A percentile compares a stretch with the other conserved stretches of the same genome.
These are phyloP conservation scores for Syndactyla subalaris DNA, from an alignment of 2,797 vertebrate genomes.

Conservation along the genomic window DNA sequence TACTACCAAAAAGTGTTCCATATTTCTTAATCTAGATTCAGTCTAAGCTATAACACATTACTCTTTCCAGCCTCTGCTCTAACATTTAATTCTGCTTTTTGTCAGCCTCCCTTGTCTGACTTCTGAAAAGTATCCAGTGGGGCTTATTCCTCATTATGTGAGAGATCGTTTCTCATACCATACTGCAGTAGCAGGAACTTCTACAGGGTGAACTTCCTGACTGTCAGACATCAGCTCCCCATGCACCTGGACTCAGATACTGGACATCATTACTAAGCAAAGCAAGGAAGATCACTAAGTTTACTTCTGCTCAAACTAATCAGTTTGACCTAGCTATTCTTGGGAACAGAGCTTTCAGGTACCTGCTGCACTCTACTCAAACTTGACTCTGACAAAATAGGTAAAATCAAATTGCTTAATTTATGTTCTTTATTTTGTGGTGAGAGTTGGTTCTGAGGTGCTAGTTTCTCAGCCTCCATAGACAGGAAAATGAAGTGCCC, in stretches of 20 bases:
- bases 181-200: neutral
- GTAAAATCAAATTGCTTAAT: neutral
- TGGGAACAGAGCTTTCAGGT: neutral
- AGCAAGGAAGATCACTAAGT: neutral
- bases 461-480: neutral
- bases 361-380: neutral
- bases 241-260: neutral
- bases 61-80: neutral
- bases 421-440: neutral
- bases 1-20: neutral
- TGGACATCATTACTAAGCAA: neutral
- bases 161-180: neutral
- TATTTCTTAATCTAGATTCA: neutral
- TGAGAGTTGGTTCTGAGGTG: neutral
- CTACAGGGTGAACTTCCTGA: neutral
- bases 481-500: neutral
- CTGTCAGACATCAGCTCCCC: neutral
- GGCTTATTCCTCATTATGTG: neutral
- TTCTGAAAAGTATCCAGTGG: neutral
- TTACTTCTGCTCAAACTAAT: neutral
- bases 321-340: neutral
- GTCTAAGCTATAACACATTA: neutral
- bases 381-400: neutral
- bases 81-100: neutral
- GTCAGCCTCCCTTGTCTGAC: neutral